phyloP scores from a whole-genome alignment of 2,888 invertebrate species.

The Griposia aprilina region DNA sequence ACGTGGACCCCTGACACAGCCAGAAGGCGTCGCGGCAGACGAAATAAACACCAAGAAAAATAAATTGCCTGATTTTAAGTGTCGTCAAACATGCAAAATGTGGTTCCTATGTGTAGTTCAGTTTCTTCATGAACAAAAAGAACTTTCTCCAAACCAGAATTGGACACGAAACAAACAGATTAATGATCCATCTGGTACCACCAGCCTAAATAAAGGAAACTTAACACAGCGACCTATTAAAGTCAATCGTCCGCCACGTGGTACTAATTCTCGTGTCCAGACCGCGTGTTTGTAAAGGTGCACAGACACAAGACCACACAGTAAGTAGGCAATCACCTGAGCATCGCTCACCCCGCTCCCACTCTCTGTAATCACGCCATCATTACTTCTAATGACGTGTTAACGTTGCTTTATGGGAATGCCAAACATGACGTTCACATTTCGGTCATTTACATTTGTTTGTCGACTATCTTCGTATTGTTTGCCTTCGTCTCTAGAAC shows the following conservation, averaged over 20 bases:
- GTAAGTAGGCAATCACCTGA: conserved; percentile 86
- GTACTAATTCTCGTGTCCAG: conserved; percentile 76
- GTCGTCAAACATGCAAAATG: neutral
- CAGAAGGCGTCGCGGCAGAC: too few relatives aligned
- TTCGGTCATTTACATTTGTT: conserved; percentile 91
- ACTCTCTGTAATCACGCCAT: conserved; percentile 89
- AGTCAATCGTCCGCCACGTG: conserved; percentile 78
- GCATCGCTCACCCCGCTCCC: conserved; percentile 84
- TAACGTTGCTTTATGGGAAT: conserved; percentile 91
- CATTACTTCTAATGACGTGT: conserved; percentile 91
- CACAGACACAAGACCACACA: conserved; percentile 84
- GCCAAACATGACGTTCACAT: conserved; percentile 91
- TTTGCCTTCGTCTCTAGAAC: conserved; percentile 89
- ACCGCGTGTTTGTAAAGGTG: conserved; percentile 83
- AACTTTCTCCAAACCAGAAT: conserved; percentile 48
- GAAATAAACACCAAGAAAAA: neutral
- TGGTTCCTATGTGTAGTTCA: neutral
- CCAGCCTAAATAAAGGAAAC: conserved; percentile 53
- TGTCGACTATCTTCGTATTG: conserved; percentile 88
- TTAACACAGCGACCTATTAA: conserved; percentile 66
- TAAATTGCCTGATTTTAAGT: neutral
- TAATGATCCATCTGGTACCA: conserved; percentile 54
- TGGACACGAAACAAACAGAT: conserved; percentile 42
- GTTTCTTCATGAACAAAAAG: neutral
- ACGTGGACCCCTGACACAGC: too few relatives aligned